phyloP scores from a whole-genome alignment of 2,797 vertebrate genomes.

The Mus spretus region DNA sequence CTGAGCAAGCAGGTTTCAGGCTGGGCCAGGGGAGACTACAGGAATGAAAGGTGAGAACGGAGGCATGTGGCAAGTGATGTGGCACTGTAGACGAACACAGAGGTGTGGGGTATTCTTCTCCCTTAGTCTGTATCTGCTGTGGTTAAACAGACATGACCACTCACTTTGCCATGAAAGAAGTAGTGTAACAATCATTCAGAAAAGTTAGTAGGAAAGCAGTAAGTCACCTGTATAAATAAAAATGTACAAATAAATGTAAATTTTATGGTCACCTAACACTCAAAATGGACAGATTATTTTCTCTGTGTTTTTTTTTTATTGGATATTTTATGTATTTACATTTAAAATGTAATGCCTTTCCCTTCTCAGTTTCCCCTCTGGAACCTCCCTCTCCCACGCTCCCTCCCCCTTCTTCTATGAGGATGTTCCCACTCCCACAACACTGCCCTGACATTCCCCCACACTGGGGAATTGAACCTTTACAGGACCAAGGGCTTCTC shows the following conservation, averaged over 20 bases:
- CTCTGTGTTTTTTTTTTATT: too few relatives aligned
- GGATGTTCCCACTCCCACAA: too few relatives aligned
- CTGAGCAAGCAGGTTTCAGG: too few relatives aligned
- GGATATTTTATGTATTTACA: too few relatives aligned
- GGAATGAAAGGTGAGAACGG: neutral
- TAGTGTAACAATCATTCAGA: neutral
- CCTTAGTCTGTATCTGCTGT: neutral
- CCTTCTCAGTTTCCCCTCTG: too few relatives aligned
- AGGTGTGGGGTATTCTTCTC: neutral
- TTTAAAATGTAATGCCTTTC: too few relatives aligned
- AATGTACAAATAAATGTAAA: neutral
- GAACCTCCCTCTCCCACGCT: too few relatives aligned
- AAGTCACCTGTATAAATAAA: conserved; percentile 13
- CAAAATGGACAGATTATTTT: neutral
- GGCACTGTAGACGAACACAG: neutral
- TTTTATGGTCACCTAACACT: neutral
- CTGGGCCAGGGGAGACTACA: too few relatives aligned
- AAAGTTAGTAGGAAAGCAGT: conserved; percentile 1
- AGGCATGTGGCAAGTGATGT: neutral
- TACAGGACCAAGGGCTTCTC: too few relatives aligned
- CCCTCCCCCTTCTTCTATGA: too few relatives aligned
- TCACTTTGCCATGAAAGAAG: neutral
- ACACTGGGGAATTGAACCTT: too few relatives aligned
- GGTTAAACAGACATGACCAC: neutral
- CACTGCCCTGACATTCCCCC: too few relatives aligned